Conservation (phyloP, 1,140 invertebrate species). For the Drosophila kurseongensis region DNA sequence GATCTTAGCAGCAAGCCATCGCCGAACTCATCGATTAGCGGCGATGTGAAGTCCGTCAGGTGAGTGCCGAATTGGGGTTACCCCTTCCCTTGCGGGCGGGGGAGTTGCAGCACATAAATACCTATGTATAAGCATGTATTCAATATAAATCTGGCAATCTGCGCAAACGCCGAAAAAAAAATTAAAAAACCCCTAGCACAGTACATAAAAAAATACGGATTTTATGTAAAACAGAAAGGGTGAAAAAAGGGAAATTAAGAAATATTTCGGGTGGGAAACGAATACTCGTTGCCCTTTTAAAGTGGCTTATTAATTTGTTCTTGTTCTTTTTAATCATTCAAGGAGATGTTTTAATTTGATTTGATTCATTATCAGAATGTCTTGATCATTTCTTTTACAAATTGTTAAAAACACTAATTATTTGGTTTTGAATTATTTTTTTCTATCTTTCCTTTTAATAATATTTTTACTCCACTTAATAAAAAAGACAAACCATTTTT, state of each 20-base stretch:
- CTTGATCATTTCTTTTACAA: too few species aligned
- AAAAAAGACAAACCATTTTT: too few species aligned
- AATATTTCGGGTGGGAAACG: background rate
- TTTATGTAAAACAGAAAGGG: constrained; percentile 46
- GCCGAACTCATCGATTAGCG: constrained; percentile 81
- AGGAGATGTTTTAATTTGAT: too few species aligned
- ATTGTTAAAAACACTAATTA: too few species aligned
- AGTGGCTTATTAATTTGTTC: background rate
- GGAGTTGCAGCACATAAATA: constrained; percentile 22
- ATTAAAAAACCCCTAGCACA: constrained; percentile 47
- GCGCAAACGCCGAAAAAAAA: constrained; percentile 63
- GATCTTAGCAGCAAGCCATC: constrained; percentile 91
- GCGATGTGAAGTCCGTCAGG: constrained; percentile 77
- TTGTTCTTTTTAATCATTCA: too few species aligned
- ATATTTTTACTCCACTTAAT: too few species aligned
- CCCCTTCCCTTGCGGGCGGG: background rate
- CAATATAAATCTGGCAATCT: constrained; percentile 52
- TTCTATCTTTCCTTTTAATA: background rate
- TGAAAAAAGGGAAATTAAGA: constrained; percentile 37
- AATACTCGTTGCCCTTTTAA: constrained; percentile 12
- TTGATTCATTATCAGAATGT: too few species aligned
- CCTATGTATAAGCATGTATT: constrained; percentile 41
- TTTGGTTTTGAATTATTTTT: background rate
- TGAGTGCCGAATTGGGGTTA: constrained; percentile 49
- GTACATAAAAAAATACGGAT: constrained; percentile 45